phyloP scores from a whole-genome alignment of 2,888 invertebrate genomes.

The Drosophila cognata region DNA sequence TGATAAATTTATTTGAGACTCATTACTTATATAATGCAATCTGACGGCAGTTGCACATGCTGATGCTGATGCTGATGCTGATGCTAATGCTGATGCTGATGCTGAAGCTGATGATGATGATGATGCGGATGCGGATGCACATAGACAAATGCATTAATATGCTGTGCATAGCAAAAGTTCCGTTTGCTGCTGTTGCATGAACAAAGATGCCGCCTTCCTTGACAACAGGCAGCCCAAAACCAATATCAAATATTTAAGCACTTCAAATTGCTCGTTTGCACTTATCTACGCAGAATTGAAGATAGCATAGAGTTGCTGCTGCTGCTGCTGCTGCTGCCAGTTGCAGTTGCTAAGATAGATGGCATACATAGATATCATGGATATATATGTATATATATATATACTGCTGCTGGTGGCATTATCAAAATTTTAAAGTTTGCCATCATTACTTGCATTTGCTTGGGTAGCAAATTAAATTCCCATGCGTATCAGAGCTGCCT shows the following conservation, averaged over 20 bases:
- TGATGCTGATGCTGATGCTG: neutral
- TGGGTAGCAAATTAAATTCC: slow-evolving; percentile 73
- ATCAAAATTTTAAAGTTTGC: slow-evolving; percentile 76
- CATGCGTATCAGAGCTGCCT: slow-evolving; percentile 48
- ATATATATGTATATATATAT: slow-evolving; percentile 8
- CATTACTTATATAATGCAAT: slow-evolving; percentile 37
- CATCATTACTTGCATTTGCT: slow-evolving; percentile 64
- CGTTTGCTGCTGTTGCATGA: slow-evolving; percentile 10
- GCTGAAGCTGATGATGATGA: neutral
- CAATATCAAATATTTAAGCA: slow-evolving; percentile 80
- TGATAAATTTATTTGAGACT: slow-evolving; percentile 59
- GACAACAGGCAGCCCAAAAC: slow-evolving; percentile 59
- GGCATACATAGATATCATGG: slow-evolving; percentile 35
- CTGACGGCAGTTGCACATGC: slow-evolving; percentile 7
- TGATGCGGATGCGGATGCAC: slow-evolving; percentile 43
- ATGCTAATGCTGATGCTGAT: slow-evolving; percentile 36
- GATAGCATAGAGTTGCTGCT: slow-evolving; percentile 29
- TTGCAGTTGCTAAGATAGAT: slow-evolving; percentile 40
- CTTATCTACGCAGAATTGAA: slow-evolving; percentile 75
- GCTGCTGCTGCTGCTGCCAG: slow-evolving; percentile 16
- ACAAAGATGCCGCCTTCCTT: slow-evolving; percentile 1
- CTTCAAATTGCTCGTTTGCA: slow-evolving; percentile 80
- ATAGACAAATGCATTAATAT: slow-evolving; percentile 72
- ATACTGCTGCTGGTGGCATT: slow-evolving; percentile 61
- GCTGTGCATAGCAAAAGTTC: slow-evolving; percentile 51